Base-by-base conservation (phyloP, 1,140 invertebrate genomes). In the Bradynema listronoti region DNA sequence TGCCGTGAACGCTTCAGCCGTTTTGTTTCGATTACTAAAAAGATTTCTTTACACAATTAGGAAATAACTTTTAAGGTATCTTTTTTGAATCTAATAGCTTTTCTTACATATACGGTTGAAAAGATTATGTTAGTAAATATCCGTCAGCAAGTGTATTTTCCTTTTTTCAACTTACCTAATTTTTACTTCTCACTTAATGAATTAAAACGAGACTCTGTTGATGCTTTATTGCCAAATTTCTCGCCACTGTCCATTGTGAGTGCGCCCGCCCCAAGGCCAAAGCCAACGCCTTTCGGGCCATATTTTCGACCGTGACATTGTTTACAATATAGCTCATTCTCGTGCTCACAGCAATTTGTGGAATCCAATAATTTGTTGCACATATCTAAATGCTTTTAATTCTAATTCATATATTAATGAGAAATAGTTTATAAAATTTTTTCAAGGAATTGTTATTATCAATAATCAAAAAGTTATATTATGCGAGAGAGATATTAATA, bases 211-310 rank as follows among this genome's bases (percentile, higher is more conserved):
- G n/a, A n/a, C 36, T 11, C 36, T 39, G 11, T 39, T 11, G 19
- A 39, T 11, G 36, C 11, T 32, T 58, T 66, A 66, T 81, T 81
- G 32, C 80, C 81, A 72, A 91, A 84, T 78, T 91, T 88, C 61
- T 88, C 85, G 69, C 90, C 90, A 76, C 85, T 84, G 83, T 94
- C 93, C 89, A 91, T 97, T 80, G 88, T 92, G 66, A 98, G 84
- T 78, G 89, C 89, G 60, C 91, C 94, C 78, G 92, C 93, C 74
- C 94, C 94, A 79, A 90, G 88, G 66, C 94, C 94, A 81, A 96
- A 98, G 71, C 94, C 91, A 65, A 91, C 89, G 52, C 91, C 91
- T 79, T 90, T 91, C 19, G 91, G 90, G 39, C 92, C 92, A 78
- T 86, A 95, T 79, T 89, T 87, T 62, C 88, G 85, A 49, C 87